Evolutionary conservation across 2,113 vertebrate species (phyloP), one percentile per base, ranked within the genome.

Genomic region (Rhea pennata): DNA sequence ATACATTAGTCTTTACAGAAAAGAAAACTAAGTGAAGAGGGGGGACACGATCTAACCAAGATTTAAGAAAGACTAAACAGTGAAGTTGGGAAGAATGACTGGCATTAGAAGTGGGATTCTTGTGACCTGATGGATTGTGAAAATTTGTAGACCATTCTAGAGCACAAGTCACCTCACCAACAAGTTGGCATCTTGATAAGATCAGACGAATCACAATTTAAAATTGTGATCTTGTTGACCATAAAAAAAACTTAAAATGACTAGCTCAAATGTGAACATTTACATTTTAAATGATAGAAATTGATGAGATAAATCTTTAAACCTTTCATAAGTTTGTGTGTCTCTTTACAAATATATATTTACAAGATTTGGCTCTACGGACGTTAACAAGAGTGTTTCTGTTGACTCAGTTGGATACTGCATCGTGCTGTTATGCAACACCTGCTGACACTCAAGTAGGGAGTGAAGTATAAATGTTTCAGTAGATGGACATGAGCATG

Each of bases 401-500:
- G 6, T 50, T 50, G 64, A 2, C 54, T 53, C 31, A 31, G 13
- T 26, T 51, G n/a, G 46, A 2, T 59, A 40, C 48, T 31, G 53
- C 62, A 27, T 70, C 29, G 12, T 13, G 15, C 56, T 62, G 2
- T 53, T 29, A 40, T 9, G 53, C 54, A 59, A 46, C 70, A 53
- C 82, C 31, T 66, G 51, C 59, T 79, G 59, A 15, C 46, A 31
- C 10, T n/a, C 8, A 36, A n/a, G 48, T 3, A 4, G 0, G 9
- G 27, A 40, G 62, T 21, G 51, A 44, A 10, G 53, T 27, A 15
- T 40, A 27, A 40, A 22, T 15, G 26, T 44, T n/a, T n/a, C 14
- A 4, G 46, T 40, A 39, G n/a, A 19, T 40, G n/a, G 62, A 21
- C 23, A 5, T 3, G 3, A 17, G 65, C 64, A 16, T 0, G 1